Evolutionary conservation across 2,113 vertebrate species (phyloP).

Genomic region (Hassar affinis): DNA sequence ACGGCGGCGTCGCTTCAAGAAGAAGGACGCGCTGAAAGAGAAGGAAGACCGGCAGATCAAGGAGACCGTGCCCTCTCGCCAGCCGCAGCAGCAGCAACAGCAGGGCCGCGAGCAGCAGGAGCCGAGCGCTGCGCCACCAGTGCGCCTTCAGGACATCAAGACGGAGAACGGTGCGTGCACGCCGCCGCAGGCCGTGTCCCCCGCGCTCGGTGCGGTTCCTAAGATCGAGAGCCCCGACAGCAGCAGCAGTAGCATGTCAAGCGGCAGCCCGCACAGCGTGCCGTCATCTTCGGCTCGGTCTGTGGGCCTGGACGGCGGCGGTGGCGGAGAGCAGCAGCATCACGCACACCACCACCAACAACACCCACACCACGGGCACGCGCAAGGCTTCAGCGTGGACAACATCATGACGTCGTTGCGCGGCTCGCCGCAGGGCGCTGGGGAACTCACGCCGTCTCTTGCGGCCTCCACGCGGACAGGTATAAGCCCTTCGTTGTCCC

Average conservation of each 20-base stretch:
- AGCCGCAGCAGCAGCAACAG: constrained; percentile 17
- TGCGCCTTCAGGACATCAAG: constrained; percentile 93
- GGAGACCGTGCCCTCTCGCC: constrained; percentile 68
- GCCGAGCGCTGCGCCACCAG: constrained; percentile 75
- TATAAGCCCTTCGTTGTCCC: constrained; percentile 81
- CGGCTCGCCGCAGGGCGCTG: constrained; percentile 82
- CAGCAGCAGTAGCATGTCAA: constrained; percentile 84
- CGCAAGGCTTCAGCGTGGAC: constrained; percentile 91
- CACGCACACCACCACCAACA: constrained; percentile 53
- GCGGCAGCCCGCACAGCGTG: constrained; percentile 83
- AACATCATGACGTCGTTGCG: constrained; percentile 94
- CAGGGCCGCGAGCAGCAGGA: constrained; percentile 73
- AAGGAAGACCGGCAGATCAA: constrained; percentile 87
- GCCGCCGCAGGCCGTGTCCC: constrained; percentile 85
- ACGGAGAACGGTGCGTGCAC: constrained; percentile 89
- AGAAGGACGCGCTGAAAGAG: constrained; percentile 90
- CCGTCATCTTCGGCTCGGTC: constrained; percentile 73
- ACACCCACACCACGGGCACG: constrained; percentile 67
- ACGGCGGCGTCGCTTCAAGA: constrained; percentile 87
- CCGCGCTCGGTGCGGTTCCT: constrained; percentile 80
- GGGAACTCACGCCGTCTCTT: constrained; percentile 77
- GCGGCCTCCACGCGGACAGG: constrained; percentile 78
- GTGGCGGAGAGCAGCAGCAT: constrained; percentile 74
- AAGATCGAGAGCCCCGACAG: constrained; percentile 92
- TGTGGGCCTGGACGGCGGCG: constrained; percentile 80